phyloP scores from a whole-genome alignment of 2,888 invertebrate genomes.

The Oscheius sp. region DNA sequence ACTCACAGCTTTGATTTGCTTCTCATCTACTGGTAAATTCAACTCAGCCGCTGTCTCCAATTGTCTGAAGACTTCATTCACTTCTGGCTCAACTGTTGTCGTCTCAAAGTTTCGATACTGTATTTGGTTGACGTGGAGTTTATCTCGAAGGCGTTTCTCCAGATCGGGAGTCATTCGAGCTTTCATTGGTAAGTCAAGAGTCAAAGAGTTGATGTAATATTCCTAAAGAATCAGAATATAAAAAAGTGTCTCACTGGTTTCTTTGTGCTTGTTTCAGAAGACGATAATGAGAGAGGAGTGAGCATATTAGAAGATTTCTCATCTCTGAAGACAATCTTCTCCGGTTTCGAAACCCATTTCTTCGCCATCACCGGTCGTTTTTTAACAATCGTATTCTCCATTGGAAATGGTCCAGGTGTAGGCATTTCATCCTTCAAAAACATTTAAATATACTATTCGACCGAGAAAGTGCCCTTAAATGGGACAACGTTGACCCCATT shows the following conservation, averaged over 20 bases:
- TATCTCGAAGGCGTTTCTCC: slow-evolving; percentile 11
- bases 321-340: no score
- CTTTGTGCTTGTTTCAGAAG: background rate
- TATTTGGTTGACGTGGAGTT: slow-evolving; percentile 11
- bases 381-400: slow-evolving; percentile 3
- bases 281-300: background rate
- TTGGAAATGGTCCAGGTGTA: background rate
- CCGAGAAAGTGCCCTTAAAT: no score
- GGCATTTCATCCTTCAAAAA: slow-evolving; percentile 7
- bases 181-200: slow-evolving; percentile 24
- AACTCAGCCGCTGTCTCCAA: slow-evolving; percentile 37
- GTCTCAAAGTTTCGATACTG: slow-evolving; percentile 14
- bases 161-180: slow-evolving; percentile 4
- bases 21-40: slow-evolving; percentile 43
- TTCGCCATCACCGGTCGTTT: background rate
- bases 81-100: slow-evolving; percentile 14
- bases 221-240: slow-evolving; percentile 9
- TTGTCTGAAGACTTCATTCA: slow-evolving; percentile 34
- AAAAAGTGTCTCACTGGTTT: background rate
- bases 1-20: slow-evolving; percentile 37
- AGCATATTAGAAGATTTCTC: background rate
- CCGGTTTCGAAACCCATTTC: background rate
- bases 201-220: slow-evolving; percentile 23
- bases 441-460: background rate
- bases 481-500: slow-evolving; percentile 13